A percentile compares a stretch with the other conserved stretches of the same genome.
phyloP scores from a whole-genome alignment of 2,797 vertebrate genomes.

The Parauchenoglanis ngamensis region DNA sequence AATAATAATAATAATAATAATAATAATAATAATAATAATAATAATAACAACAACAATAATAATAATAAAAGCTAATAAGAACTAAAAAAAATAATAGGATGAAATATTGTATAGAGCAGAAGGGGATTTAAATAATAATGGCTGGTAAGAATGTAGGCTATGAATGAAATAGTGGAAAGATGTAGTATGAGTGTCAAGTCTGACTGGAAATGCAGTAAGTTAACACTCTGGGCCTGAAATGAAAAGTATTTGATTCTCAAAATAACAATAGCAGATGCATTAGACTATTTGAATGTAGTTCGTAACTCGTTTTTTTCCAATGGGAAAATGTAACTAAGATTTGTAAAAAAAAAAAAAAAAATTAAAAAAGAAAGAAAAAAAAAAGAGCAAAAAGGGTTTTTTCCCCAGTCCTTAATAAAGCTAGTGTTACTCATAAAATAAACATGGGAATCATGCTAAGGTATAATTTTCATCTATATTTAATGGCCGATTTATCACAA shows the following conservation, averaged over 20 bases:
- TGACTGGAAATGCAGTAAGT: background rate
- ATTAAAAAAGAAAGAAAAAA: too few species aligned
- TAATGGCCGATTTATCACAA: background rate
- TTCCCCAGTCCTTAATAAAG: background rate
- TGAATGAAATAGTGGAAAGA: background rate
- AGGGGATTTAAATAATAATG: background rate
- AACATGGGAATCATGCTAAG: background rate
- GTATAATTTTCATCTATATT: background rate
- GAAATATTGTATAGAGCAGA: background rate
- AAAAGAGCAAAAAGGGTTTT: background rate
- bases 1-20: background rate
- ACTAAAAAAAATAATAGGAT: too few species aligned
- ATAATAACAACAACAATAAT: background rate
- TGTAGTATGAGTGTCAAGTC: too few species aligned
- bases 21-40: background rate
- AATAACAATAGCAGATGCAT: background rate
- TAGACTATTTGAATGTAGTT: background rate
- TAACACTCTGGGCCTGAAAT: background rate
- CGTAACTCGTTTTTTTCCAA: background rate
- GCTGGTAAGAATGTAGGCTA: background rate
- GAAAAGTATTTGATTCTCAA: background rate
- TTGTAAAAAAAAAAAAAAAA: background rate
- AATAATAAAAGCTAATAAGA: too few species aligned
- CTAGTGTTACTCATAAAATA: background rate
- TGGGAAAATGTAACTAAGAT: background rate